Percentiles rank a stretch among this genome's conserved stretches.
Conservation (phyloP, 2,113 vertebrate genomes). For the Xenotilapia flavipinnis region DNA sequence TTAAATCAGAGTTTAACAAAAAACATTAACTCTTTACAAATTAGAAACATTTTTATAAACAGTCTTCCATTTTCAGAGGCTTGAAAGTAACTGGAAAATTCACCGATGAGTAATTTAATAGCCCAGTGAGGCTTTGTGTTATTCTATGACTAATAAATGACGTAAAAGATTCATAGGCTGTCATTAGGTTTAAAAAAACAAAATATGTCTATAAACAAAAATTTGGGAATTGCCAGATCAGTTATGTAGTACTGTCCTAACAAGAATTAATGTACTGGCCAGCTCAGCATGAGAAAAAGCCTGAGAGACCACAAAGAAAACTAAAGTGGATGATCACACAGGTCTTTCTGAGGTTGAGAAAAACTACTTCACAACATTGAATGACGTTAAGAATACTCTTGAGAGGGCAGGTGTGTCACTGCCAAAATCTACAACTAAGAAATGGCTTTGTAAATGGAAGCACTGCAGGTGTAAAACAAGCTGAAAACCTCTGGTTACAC, state of each 20-base stretch:
- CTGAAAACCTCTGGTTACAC: neutral
- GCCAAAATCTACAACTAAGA: neutral
- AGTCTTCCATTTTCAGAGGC: neutral
- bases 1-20: neutral
- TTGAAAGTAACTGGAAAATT: neutral
- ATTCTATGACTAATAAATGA: neutral
- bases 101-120: neutral
- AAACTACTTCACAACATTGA: neutral
- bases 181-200: neutral
- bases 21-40: neutral
- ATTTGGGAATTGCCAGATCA: neutral
- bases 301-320: neutral
- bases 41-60: neutral
- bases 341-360: neutral
- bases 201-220: neutral
- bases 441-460: neutral
- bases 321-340: neutral
- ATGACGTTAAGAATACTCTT: neutral
- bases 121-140: neutral
- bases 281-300: neutral
- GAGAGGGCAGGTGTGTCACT: neutral
- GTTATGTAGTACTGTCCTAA: neutral
- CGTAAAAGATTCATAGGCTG: neutral
- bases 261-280: neutral
- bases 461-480: neutral